Conservation (phyloP, 2,113 vertebrate genomes). For the Gadus chalcogrammus region DNA sequence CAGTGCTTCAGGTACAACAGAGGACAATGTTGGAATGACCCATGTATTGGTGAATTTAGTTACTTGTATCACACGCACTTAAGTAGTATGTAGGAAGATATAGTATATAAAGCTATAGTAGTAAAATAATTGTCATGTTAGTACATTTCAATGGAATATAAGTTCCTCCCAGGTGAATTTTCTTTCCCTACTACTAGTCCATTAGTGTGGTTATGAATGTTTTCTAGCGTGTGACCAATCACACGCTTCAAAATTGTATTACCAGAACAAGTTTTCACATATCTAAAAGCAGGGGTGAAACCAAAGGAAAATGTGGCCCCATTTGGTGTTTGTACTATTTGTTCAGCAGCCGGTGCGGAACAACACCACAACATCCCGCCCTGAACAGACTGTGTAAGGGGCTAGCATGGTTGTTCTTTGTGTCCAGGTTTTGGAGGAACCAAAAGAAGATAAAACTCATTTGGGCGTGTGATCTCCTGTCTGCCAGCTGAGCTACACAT, state of each 20-base stretch:
- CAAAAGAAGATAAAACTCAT: conserved; percentile 65
- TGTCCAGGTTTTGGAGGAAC: conserved; percentile 71
- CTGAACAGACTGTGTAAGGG: neutral
- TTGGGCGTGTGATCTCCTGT: neutral
- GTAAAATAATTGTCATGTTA: too few relatives aligned
- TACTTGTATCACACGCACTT: neutral
- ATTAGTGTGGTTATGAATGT: too few relatives aligned
- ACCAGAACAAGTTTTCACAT: too few relatives aligned
- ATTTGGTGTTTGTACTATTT: neutral
- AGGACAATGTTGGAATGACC: neutral
- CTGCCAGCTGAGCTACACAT: neutral
- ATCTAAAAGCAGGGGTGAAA: too few relatives aligned
- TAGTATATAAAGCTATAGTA: too few relatives aligned
- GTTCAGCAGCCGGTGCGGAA: neutral
- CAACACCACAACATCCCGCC: too few relatives aligned
- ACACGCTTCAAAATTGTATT: too few relatives aligned
- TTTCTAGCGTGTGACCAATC: too few relatives aligned
- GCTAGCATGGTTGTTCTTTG: conserved; percentile 1
- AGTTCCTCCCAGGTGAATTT: too few relatives aligned
- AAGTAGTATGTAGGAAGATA: neutral
- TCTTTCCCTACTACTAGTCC: too few relatives aligned
- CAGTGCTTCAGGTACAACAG: conserved; percentile 67
- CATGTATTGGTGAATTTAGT: neutral
- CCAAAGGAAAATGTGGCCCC: neutral
- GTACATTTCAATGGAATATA: too few relatives aligned